Evolutionary conservation across 1,140 invertebrate species (phyloP), one percentile per base, ranked within the genome.

Genomic region (Pseudomyrmex concolor): DNA sequence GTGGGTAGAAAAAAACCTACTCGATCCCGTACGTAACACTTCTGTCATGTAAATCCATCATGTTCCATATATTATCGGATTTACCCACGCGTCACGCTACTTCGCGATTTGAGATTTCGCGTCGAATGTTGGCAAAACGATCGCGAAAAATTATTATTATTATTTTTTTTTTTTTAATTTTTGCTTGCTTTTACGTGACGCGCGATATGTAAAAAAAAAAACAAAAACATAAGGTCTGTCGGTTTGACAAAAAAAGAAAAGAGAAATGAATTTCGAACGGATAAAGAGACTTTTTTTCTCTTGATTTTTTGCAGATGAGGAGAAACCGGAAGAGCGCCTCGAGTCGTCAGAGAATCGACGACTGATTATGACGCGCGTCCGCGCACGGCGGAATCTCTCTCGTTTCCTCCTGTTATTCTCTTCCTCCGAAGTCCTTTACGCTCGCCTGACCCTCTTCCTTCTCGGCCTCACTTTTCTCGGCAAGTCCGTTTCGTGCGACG

Each of bases 311-410:
- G 9, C 90, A 94, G 93, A 94, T 93, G 93, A 90, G 80, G 84
- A 84, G 86, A 83, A 88, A 88, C 72, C 83, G 83, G 87, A 88
- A 89, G 84, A 76, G 84, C 71, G 89, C 84, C 72, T 82, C 85
- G 90, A 89, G 89, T 91, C 91, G 90, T 91, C 91, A 90, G 68
- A 90, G 89, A 86, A 89, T 72, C 90, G 92, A 90, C 90, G 92
- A 88, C 92, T 93, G 93, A 94, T 92, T 93, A 94, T 94, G 93
- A 93, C 91, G 92, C 91, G 90, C 77, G 86, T 87, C 91, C 86
- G 82, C 67, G 84, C 90, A 84, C 84, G 84, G 85, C 83, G 84
- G 84, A 87, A 89, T 88, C 84, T 90, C 88, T 92, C 89, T 92
- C 90, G 89, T 92, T 88, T 90, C 89, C 91, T 89, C 87, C 88